phyloP scores from a whole-genome alignment of 2,888 invertebrate species.

The Tenthredo livida region DNA sequence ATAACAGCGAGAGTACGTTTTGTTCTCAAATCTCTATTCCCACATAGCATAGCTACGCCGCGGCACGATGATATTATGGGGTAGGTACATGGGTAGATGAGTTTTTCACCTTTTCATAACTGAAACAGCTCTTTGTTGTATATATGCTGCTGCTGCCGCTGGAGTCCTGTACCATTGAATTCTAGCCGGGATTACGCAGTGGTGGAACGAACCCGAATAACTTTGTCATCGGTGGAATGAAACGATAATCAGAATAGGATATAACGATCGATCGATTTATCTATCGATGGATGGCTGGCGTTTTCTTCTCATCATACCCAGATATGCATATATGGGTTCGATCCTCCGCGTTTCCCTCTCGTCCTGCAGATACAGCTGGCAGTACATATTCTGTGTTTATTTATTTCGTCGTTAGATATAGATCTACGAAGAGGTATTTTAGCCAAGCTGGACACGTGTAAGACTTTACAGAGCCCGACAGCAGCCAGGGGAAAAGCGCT shows the following conservation, averaged over 20 bases:
- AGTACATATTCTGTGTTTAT: background rate
- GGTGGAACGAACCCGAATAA: background rate
- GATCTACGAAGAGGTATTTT: background rate
- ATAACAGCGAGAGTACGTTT: slow-evolving; percentile 25
- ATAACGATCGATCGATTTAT: background rate
- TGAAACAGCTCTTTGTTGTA: slow-evolving; percentile 8
- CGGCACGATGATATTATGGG: background rate
- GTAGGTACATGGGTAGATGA: too few relatives aligned
- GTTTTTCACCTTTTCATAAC: slow-evolving; percentile 16
- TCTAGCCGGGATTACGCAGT: background rate
- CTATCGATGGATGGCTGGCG: background rate
- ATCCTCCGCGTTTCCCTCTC: background rate
- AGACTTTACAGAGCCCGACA: slow-evolving; percentile 18
- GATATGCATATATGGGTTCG: background rate
- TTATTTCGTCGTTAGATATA: background rate
- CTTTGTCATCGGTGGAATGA: background rate
- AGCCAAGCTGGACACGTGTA: slow-evolving; percentile 39
- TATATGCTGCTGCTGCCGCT: background rate
- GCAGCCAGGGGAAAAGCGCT: slow-evolving; percentile 16
- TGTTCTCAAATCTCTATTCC: slow-evolving; percentile 17
- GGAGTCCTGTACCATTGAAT: background rate
- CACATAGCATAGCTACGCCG: background rate
- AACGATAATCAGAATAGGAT: background rate
- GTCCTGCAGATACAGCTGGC: background rate
- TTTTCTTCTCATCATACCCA: background rate